Evolutionary conservation across 2,888 invertebrate genomes (phyloP).

Genomic region (Drosophila meridiana): DNA sequence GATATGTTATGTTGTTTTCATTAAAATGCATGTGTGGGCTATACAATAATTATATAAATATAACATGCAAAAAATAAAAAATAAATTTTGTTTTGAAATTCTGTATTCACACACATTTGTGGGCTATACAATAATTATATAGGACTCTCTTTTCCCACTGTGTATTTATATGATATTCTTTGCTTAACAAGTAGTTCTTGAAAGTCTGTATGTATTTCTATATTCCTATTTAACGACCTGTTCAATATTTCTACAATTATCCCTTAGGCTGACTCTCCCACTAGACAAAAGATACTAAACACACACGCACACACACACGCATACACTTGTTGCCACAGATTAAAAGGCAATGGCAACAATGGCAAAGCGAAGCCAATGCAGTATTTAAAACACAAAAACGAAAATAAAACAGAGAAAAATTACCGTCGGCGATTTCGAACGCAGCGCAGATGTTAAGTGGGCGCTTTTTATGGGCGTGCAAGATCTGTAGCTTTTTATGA

Average conservation of each 20-base stretch:
- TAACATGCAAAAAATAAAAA: no score
- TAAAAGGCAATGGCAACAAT: slow-evolving; percentile 50
- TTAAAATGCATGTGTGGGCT: no score
- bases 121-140: no score
- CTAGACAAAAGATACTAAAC: slow-evolving; percentile 24
- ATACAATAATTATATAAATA: no score
- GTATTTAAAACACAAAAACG: slow-evolving; percentile 51
- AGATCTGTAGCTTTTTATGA: slow-evolving; percentile 67
- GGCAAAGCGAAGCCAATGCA: slow-evolving; percentile 36
- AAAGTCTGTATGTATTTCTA: no score
- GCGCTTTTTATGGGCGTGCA: slow-evolving; percentile 75
- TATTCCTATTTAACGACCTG: not conserved
- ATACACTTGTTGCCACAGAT: slow-evolving; percentile 57
- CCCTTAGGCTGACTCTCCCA: slow-evolving; percentile 43
- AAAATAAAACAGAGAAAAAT: slow-evolving; percentile 22
- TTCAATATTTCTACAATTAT: slow-evolving; percentile 8
- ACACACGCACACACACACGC: slow-evolving; percentile 15
- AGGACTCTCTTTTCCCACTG: no score
- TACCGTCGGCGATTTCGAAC: slow-evolving; percentile 66
- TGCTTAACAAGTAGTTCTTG: not conserved
- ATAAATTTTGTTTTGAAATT: no score
- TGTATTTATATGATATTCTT: no score
- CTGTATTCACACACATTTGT: no score
- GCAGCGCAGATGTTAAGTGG: slow-evolving; percentile 57
- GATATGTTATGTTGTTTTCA: no score